Evolutionary conservation across 2,888 invertebrate genomes (phyloP).

Genomic region (Melipona beecheii): DNA sequence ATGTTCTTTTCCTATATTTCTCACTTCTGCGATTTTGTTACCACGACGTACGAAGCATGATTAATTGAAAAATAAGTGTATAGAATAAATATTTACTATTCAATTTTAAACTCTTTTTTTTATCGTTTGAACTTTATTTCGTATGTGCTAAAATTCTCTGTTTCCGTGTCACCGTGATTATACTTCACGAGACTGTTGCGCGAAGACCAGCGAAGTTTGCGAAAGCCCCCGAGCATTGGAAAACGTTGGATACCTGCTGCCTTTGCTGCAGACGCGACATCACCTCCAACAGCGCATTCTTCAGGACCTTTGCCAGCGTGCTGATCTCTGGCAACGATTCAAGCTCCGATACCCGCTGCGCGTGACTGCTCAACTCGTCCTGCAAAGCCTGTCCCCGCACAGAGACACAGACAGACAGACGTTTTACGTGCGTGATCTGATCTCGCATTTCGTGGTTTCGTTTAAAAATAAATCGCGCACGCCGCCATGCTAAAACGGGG

Average conservation of each 20-base stretch:
- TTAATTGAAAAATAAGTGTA: background rate
- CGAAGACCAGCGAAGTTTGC: constrained; percentile 76
- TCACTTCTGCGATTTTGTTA: background rate
- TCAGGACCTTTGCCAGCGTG: constrained; percentile 76
- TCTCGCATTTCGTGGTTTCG: constrained; percentile 17
- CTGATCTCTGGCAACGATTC: constrained; percentile 79
- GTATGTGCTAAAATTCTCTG: background rate
- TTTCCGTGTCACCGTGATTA: background rate
- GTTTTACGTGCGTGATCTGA: constrained; percentile 15
- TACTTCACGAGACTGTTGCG: constrained; percentile 76
- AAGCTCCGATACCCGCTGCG: constrained; percentile 76
- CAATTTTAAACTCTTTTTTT: background rate
- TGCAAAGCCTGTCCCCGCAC: constrained; percentile 75
- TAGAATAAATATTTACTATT: background rate
- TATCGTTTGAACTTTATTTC: background rate
- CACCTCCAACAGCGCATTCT: constrained; percentile 77
- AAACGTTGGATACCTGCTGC: constrained; percentile 82
- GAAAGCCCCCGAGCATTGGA: constrained; percentile 79
- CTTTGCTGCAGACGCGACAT: constrained; percentile 75
- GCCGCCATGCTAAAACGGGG: constrained; percentile 31
- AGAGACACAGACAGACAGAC: constrained; percentile 29
- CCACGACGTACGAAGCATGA: background rate
- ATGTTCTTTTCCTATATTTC: background rate
- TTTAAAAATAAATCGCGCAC: constrained; percentile 33
- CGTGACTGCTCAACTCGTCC: constrained; percentile 77